A percentile compares a stretch with the other conserved stretches of the same genome.
These are phyloP conservation scores for Pasiphila rectangulata DNA, from an alignment of 2,888 invertebrate species.

Conservation along the genomic window DNA sequence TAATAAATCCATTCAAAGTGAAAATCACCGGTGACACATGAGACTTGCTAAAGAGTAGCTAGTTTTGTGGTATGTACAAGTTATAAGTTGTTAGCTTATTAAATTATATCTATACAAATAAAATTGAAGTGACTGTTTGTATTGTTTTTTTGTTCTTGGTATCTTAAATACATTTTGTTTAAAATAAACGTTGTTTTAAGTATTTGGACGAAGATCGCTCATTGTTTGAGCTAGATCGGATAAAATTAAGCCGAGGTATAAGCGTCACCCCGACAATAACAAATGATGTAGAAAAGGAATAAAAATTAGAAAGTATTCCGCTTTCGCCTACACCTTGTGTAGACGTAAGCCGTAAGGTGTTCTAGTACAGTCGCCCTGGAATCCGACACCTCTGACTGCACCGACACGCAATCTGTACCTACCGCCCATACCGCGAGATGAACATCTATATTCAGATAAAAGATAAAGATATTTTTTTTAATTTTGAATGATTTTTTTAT, in stretches of 20 bases:
- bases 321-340: not conserved
- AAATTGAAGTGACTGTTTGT: too few relatives aligned
- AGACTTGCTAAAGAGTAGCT: constrained; percentile 1
- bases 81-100: too few relatives aligned
- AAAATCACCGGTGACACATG: not conserved
- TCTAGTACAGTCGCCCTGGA: constrained; percentile 2
- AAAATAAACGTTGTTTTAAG: too few relatives aligned
- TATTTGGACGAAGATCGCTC: too few relatives aligned
- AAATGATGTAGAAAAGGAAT: not conserved
- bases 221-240: too few relatives aligned
- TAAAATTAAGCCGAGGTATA: too few relatives aligned
- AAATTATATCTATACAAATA: too few relatives aligned
- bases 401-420: constrained; percentile 3
- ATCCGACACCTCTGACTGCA: constrained; percentile 5
- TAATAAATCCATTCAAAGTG: constrained; percentile 12
- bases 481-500: too few relatives aligned
- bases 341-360: not conserved
- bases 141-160: too few relatives aligned
- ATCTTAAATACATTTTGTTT: too few relatives aligned
- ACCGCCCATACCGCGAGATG: not conserved
- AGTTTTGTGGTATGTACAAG: constrained; percentile 3
- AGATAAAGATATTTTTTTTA: not conserved
- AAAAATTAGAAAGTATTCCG: not conserved
- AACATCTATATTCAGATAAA: not conserved
- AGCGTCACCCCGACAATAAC: not conserved